A percentile compares a stretch with the other conserved stretches of the same genome.
phyloP scores from a whole-genome alignment of 2,888 invertebrate genomes.

The Phalangium opilio region DNA sequence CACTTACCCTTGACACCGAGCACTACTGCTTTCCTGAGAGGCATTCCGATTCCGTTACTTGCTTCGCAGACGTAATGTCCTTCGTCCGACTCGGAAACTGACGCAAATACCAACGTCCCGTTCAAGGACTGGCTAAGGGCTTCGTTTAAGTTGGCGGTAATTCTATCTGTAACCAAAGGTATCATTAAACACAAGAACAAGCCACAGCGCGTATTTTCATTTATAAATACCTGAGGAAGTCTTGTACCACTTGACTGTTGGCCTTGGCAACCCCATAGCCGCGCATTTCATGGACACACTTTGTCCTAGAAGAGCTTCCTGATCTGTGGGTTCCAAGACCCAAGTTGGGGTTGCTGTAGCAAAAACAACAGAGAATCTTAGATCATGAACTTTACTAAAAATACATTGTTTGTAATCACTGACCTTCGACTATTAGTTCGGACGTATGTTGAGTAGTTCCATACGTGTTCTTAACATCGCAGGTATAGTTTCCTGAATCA shows the following conservation, averaged over 20 bases:
- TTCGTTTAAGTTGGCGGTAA: too few relatives aligned
- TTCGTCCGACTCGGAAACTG: slow-evolving; percentile 3
- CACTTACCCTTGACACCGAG: slow-evolving; percentile 11
- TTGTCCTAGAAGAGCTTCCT: slow-evolving; percentile 2
- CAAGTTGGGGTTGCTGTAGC: slow-evolving; percentile 10
- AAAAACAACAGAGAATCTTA: background rate
- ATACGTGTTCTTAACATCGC: background rate
- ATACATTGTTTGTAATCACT: too few relatives aligned
- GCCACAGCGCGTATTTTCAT: too few relatives aligned
- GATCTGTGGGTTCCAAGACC: slow-evolving; percentile 6
- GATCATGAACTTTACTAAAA: too few relatives aligned
- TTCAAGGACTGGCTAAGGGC: too few relatives aligned
- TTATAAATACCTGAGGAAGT: too few relatives aligned
- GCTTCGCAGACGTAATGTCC: slow-evolving; percentile 12
- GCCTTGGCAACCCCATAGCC: slow-evolving; percentile 8
- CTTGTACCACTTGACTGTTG: slow-evolving; percentile 6
- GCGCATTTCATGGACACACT: slow-evolving; percentile 1
- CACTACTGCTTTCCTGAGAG: background rate
- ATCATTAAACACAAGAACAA: too few relatives aligned
- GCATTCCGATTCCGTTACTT: slow-evolving; percentile 8
- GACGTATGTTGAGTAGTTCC: background rate
- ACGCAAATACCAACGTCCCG: too few relatives aligned
- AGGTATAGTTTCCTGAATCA: slow-evolving; percentile 1
- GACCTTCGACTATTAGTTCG: background rate
- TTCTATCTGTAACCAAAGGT: too few relatives aligned